Percentiles rank a stretch among this genome's conserved stretches.
Conservation (phyloP, 2,113 vertebrate species). For the Colius striatus region DNA sequence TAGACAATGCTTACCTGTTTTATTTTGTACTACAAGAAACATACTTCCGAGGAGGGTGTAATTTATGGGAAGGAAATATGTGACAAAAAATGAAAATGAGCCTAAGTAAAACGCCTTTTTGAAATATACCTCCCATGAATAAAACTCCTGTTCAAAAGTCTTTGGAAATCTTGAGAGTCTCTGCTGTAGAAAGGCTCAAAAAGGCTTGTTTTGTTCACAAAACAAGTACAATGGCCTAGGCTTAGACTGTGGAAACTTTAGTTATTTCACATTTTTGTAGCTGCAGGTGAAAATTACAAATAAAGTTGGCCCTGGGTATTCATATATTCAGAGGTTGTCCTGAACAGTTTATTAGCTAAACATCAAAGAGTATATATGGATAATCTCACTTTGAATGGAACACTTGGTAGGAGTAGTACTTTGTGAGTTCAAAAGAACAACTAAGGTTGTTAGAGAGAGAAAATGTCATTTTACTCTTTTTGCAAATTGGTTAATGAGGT, state of each 20-base stretch:
- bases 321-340: neutral
- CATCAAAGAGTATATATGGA: neutral
- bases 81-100: neutral
- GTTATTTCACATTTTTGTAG: neutral
- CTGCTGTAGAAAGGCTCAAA: neutral
- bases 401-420: rapidly evolving
- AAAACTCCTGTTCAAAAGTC: neutral
- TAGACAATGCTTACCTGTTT: neutral
- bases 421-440: neutral
- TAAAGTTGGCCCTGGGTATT: neutral
- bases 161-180: neutral
- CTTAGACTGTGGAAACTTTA: neutral
- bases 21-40: neutral
- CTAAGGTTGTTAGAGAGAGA: neutral
- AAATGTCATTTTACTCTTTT: constrained; percentile 1
- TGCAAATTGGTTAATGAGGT: constrained; percentile 47
- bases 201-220: neutral
- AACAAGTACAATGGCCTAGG: neutral
- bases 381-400: neutral
- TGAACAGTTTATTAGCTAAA: neutral
- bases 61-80: neutral
- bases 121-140: neutral
- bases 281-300: neutral
- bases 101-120: neutral
- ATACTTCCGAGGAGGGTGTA: neutral